Conservation (phyloP, 2,113 vertebrate species). For the Anhinga anhinga region DNA sequence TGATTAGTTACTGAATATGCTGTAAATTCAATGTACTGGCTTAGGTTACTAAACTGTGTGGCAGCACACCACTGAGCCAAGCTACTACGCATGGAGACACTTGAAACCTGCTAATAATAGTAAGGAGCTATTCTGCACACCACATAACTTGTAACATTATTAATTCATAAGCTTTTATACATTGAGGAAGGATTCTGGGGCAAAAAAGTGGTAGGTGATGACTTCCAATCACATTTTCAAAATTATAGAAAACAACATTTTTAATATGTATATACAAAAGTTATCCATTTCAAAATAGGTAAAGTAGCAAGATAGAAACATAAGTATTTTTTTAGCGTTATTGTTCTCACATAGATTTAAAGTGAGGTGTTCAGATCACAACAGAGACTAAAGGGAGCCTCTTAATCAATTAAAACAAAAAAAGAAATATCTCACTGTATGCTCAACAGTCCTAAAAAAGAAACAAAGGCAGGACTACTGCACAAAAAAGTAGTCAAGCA, state of each 20-base stretch:
- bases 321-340: not conserved
- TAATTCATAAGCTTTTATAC: not conserved
- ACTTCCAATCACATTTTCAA: not conserved
- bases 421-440: not conserved
- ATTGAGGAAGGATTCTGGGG: not conserved
- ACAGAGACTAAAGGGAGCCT: not conserved
- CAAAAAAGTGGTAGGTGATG: not conserved
- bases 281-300: not conserved
- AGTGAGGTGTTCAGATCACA: not conserved
- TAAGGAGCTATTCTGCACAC: not conserved
- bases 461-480: not conserved
- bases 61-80: not conserved
- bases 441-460: not conserved
- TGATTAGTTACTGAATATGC: not conserved
- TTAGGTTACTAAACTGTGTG: not conserved
- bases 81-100: not conserved
- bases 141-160: not conserved
- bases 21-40: not conserved
- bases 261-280: not conserved
- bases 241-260: not conserved
- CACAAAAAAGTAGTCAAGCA: not conserved
- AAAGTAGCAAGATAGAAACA: not conserved
- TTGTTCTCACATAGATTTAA: not conserved
- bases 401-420: not conserved
- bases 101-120: not conserved